Evolutionary conservation across 1,140 invertebrate genomes (phyloP).

Genomic region (Hypothenemus hampei): DNA sequence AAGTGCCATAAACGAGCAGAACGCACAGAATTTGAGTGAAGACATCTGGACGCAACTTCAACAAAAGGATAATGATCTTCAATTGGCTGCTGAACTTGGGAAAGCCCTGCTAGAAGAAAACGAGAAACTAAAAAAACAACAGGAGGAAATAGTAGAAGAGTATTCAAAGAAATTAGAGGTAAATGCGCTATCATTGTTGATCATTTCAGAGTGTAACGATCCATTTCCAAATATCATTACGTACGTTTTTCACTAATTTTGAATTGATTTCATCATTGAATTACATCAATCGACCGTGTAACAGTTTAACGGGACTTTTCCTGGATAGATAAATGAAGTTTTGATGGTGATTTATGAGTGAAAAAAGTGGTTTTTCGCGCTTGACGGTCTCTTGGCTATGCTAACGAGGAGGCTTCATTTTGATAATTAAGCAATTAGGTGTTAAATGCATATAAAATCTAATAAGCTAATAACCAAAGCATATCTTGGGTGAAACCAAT

Average conservation of each 20-base stretch:
- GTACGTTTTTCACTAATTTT: neutral
- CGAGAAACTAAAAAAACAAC: constrained; percentile 81
- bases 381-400: too few relatives aligned
- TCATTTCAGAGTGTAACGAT: neutral
- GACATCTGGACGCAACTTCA: constrained; percentile 80
- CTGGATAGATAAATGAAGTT: neutral
- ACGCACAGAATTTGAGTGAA: constrained; percentile 48
- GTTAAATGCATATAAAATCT: too few relatives aligned
- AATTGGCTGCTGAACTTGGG: constrained; percentile 89
- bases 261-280: neutral
- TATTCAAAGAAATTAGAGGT: constrained; percentile 92
- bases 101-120: constrained; percentile 93
- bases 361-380: too few relatives aligned
- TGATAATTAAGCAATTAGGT: too few relatives aligned
- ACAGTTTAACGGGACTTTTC: neutral
- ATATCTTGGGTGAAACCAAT: too few relatives aligned
- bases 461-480: too few relatives aligned
- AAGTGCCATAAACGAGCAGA: constrained; percentile 38
- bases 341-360: neutral
- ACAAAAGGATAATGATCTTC: constrained; percentile 88
- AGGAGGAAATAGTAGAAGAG: constrained; percentile 80
- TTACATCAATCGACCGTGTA: neutral
- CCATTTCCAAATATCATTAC: neutral
- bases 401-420: too few relatives aligned
- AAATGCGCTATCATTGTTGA: constrained; percentile 41